Percentiles rank a stretch among this genome's conserved stretches.
phyloP scores from a whole-genome alignment of 92 coral and sea anemone genomes.

The Epizoanthus stellaris region DNA sequence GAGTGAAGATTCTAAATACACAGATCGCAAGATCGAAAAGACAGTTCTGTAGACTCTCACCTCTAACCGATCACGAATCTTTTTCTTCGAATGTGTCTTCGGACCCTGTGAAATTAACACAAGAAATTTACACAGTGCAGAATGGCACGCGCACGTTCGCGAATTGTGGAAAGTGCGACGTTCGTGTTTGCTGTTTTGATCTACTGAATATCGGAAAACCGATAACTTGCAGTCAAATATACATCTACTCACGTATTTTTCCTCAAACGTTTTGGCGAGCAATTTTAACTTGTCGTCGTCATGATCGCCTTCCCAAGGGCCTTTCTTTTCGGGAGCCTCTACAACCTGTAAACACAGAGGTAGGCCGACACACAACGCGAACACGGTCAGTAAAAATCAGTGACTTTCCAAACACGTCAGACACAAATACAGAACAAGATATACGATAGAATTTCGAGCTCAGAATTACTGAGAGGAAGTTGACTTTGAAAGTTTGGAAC shows the following conservation, averaged over 20 bases:
- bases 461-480: not conserved
- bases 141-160: conserved; percentile 44
- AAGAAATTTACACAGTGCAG: conserved; percentile 16
- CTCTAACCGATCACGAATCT: conserved; percentile 75
- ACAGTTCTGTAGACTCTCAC: conserved; percentile 42
- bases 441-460: not conserved
- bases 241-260: conserved; percentile 89
- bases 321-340: conserved; percentile 72
- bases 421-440: not conserved
- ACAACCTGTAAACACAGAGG: conserved; percentile 49
- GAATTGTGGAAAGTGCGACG: conserved; percentile 40
- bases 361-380: conserved; percentile 15
- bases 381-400: conserved; percentile 16
- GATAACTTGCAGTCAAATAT: not conserved
- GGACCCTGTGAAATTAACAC: conserved; percentile 74
- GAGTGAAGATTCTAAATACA: not conserved
- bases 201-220: conserved; percentile 21
- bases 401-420: not conserved
- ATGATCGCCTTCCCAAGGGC: conserved; percentile 71
- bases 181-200: conserved; percentile 13
- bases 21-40: not conserved
- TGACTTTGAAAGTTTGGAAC: conserved; percentile 1
- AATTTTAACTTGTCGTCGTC: conserved; percentile 84
- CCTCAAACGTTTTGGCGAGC: conserved; percentile 96
- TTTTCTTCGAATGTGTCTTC: conserved; percentile 73